These are phyloP conservation scores for Drosophila carrolli DNA, from an alignment of 1,140 invertebrate genomes.

Conservation along the genomic window DNA sequence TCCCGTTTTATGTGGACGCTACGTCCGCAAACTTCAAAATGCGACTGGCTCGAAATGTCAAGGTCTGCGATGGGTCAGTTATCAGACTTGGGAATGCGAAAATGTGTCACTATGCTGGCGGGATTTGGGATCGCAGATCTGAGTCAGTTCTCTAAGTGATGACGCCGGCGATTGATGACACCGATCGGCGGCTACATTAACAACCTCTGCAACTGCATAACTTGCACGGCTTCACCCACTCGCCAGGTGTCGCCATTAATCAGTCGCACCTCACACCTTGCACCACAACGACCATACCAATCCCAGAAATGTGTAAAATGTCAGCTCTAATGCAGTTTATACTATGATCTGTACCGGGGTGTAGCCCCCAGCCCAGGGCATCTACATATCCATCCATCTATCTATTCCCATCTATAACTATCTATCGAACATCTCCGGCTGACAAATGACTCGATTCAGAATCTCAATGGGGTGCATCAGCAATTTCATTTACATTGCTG, in stretches of 20 bases:
- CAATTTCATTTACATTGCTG: slow-evolving; percentile 40
- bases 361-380: slow-evolving; percentile 21
- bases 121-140: not conserved
- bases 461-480: slow-evolving; percentile 41
- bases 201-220: slow-evolving; percentile 33
- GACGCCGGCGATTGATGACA: slow-evolving; percentile 47
- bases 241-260: slow-evolving; percentile 71
- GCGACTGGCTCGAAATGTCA: slow-evolving; percentile 60
- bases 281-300: slow-evolving; percentile 46
- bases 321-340: slow-evolving; percentile 60
- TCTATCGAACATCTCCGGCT: slow-evolving; percentile 22
- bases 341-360: slow-evolving; percentile 28
- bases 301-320: slow-evolving; percentile 78
- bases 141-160: slow-evolving; percentile 16
- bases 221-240: slow-evolving; percentile 54
- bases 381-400: not conserved
- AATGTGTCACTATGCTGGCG: slow-evolving; percentile 58
- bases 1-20: slow-evolving; percentile 70
- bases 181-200: slow-evolving; percentile 53
- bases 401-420: not conserved
- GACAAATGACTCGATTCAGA: slow-evolving; percentile 42
- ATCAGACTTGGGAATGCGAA: slow-evolving; percentile 7
- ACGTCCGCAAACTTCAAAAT: slow-evolving; percentile 57
- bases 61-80: slow-evolving; percentile 39
- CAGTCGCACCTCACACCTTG: slow-evolving; percentile 35